phyloP scores from a whole-genome alignment of 2,888 invertebrate species.

The Celastrina argiolus region DNA sequence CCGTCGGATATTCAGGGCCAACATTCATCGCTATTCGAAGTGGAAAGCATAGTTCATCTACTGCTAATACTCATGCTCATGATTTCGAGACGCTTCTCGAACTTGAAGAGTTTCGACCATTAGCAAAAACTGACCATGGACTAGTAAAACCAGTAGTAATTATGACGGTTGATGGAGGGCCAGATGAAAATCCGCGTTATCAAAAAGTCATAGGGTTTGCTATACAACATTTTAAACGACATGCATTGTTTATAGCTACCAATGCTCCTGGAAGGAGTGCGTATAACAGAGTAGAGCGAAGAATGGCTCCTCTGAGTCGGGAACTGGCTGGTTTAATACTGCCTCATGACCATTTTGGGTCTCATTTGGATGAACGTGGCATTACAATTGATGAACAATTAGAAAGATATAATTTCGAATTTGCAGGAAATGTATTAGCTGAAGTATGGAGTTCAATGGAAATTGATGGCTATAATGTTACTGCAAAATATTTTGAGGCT shows the following conservation, averaged over 20 bases:
- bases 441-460: slow-evolving; percentile 37
- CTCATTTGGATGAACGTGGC: slow-evolving; percentile 36
- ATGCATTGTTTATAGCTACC: slow-evolving; percentile 35
- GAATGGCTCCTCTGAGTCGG: slow-evolving; percentile 37
- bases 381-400: slow-evolving; percentile 36
- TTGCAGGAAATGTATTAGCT: slow-evolving; percentile 33
- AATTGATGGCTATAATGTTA: slow-evolving; percentile 36
- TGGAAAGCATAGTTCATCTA: slow-evolving; percentile 33
- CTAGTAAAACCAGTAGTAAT: slow-evolving; percentile 38
- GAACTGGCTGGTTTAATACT: slow-evolving; percentile 35
- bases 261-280: slow-evolving; percentile 38
- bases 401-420: slow-evolving; percentile 36
- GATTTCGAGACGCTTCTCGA: slow-evolving; percentile 36
- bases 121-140: slow-evolving; percentile 28
- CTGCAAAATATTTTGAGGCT: slow-evolving; percentile 28
- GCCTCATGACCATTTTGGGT: slow-evolving; percentile 37
- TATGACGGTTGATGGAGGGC: slow-evolving; percentile 37
- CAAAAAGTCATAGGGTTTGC: slow-evolving; percentile 34
- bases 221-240: slow-evolving; percentile 36
- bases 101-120: slow-evolving; percentile 27
- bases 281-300: slow-evolving; percentile 35
- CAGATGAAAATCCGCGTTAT: slow-evolving; percentile 39
- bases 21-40: slow-evolving; percentile 27
- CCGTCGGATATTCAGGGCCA: slow-evolving; percentile 28
- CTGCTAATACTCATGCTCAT: slow-evolving; percentile 33